Conservation (phyloP, 2,888 invertebrate species). For the Drosophila glabriapex region DNA sequence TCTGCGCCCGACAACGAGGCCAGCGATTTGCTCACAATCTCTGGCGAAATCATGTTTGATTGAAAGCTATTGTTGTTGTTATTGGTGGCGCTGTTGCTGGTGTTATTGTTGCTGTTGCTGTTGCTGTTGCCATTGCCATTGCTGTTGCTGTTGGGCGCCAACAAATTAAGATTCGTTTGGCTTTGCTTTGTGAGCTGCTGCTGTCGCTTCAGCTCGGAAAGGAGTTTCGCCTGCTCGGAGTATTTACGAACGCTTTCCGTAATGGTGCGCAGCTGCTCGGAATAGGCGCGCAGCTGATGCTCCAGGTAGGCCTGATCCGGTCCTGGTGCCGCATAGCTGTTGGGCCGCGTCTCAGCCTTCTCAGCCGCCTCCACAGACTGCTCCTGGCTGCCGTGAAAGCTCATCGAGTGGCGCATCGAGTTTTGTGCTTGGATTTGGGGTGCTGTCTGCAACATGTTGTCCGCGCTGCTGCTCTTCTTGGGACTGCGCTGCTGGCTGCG, state of each 20-base stretch:
- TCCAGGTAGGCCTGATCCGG: constrained; percentile 85
- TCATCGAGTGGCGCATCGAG: constrained; percentile 84
- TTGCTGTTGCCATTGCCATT: constrained; percentile 5
- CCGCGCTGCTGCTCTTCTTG: constrained; percentile 82
- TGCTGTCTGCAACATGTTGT: constrained; percentile 71
- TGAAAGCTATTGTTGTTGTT: constrained; percentile 69
- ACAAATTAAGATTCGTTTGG: constrained; percentile 63
- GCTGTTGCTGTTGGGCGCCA: constrained; percentile 55
- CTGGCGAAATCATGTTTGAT: constrained; percentile 83
- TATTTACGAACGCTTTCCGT: constrained; percentile 85
- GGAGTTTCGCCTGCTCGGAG: constrained; percentile 85
- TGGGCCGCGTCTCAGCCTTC: constrained; percentile 67
- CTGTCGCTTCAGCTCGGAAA: constrained; percentile 85
- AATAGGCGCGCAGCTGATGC: constrained; percentile 85
- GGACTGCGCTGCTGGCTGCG: constrained; percentile 69
- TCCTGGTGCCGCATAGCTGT: constrained; percentile 83
- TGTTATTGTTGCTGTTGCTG: constrained; percentile 31
- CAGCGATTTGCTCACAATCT: constrained; percentile 83
- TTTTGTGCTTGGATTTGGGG: constrained; percentile 27
- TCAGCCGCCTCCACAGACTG: constrained; percentile 48
- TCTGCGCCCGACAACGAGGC: constrained; percentile 81
- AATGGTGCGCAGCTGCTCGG: constrained; percentile 84
- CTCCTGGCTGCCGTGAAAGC: constrained; percentile 83
- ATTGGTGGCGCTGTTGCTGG: constrained; percentile 11
- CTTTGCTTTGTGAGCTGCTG: constrained; percentile 82